Conservation (phyloP, 2,113 vertebrate species). For the Erpornis zantholeuca region DNA sequence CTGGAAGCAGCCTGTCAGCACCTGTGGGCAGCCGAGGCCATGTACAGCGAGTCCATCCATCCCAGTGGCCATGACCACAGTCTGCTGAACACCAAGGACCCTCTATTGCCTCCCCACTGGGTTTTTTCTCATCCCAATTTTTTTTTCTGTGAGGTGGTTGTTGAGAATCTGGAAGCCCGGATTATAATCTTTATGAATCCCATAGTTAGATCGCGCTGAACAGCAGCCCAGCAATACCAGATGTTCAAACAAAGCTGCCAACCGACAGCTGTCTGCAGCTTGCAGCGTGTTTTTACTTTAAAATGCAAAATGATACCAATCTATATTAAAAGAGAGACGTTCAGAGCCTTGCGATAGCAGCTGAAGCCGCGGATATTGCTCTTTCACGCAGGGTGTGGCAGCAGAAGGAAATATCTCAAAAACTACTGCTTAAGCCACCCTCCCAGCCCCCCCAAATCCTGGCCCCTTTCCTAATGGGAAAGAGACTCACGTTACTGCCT, state of each 20-base stretch:
- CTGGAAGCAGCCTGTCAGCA: not conserved
- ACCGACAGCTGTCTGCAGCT: constrained; percentile 73
- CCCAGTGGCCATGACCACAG: not conserved
- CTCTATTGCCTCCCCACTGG: not conserved
- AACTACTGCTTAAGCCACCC: constrained; percentile 43
- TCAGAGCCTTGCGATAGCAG: constrained; percentile 35
- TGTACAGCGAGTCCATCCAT: rapidly evolving
- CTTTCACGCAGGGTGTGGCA: constrained; percentile 52
- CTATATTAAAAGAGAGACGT: constrained; percentile 58
- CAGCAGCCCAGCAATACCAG: constrained; percentile 73
- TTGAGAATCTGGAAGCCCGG: constrained; percentile 67
- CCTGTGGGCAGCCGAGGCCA: not conserved
- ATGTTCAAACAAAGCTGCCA: constrained; percentile 76
- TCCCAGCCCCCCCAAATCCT: constrained; percentile 27
- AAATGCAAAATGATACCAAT: constrained; percentile 63
- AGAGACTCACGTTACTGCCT: constrained; percentile 50
- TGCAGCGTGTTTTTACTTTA: constrained; percentile 70
- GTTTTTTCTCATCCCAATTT: not conserved
- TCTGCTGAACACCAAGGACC: not conserved
- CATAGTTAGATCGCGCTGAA: constrained; percentile 63
- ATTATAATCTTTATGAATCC: constrained; percentile 76
- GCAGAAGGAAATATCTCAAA: constrained; percentile 50
- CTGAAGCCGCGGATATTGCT: constrained; percentile 28
- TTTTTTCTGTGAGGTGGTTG: constrained; percentile 34
- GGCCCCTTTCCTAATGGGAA: constrained; percentile 60